Base-by-base conservation (phyloP, 2,888 invertebrate species). In the Tetragonisca angustula region DNA sequence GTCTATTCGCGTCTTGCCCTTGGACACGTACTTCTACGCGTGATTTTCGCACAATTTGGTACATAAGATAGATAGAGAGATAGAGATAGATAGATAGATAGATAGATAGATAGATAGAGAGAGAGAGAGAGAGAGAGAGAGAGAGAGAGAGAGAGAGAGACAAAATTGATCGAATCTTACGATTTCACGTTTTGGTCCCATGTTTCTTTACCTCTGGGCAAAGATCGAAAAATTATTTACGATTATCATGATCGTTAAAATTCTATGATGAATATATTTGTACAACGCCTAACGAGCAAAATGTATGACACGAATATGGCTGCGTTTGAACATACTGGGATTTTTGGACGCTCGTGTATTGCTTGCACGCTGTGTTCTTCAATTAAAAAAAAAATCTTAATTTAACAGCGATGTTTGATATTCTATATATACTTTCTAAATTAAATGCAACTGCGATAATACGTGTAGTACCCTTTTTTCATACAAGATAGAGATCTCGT, bases 1-100 rank as follows among this genome's bases (percentile, higher is more conserved):
- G 81, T 92, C 85, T 17, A 86, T 82, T 21, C 90, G 89, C 64
- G 82, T 79, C 76, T 88, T 90, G 0, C 90, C 91, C n/a, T 85
- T 86, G 3, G 87, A 81, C 4, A 89, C 54, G 54, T 87, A 89
- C 79, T 90, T 89, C 90, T 91, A 72, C 27, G 2, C 17, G 13
- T 54, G 36, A 43, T 62, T 72, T 32, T 0, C 0, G 9, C 43
- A 62, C 0, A 21, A 17, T 27, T 49, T 54, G 52, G n/a, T 61
- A 24, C 62, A 54, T 54, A 52, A 15, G 19, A 43, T 50, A 43
- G 9, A 27, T 6, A 62, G 2, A 43, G 0, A 11, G 5, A 6
- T 2, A 32, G 36, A 36, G 36, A 27, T n/a, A n/a, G n/a, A n/a
- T n/a, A n/a, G n/a, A n/a, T n/a, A n/a, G n/a, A n/a, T n/a, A n/a